Evolutionary conservation across 1,140 invertebrate genomes (phyloP), one percentile per base, ranked within the genome.

Genomic region (Atta colombica): DNA sequence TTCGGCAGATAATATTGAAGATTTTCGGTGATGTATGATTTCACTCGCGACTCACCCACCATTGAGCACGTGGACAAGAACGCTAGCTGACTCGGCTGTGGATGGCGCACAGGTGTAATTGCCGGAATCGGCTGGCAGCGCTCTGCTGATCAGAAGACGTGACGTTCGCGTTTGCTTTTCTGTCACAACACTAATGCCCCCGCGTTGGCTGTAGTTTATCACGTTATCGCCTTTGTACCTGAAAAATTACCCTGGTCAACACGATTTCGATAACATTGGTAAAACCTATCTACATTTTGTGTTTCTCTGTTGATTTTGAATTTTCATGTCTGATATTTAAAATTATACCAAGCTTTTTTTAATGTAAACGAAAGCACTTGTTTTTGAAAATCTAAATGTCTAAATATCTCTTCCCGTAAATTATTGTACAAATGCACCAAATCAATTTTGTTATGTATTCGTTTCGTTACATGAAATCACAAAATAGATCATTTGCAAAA

Each of bases 91-190:
- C 77, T 96, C 96, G 21, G 96, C 96, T 80, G 96, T 96, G 65
- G 96, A 95, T 49, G 98, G 97, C 14, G 97, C 96, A 93, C 98
- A 98, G 8, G 98, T 98, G 94, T 98, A 98, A 95, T 98, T 98
- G 25, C 98, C 98, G 8, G 98, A 98, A 95, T 98, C 98, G 87
- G 96, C 95, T 25, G 97, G 96, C 69, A 97, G 95, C 45, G 98
- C 98, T 87, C 97, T 96, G 25, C 97, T 97, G 92, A 99, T 98
- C 78, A 98, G 96, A 91, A 98, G 96, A 87, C 97, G 96, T 86
- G 97, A 98, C 81, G 97, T 98, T 80, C 98, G 96, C 45, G 97
- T 98, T 88, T 98, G 96, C 92, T 98, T 98, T 92, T 98, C 98
- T 0, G 98, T 98, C 31, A 98, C 97, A 31, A 98, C 98, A 91